Evolutionary conservation across 2,797 vertebrate genomes (phyloP).

Genomic region (Coendou prehensilis): DNA sequence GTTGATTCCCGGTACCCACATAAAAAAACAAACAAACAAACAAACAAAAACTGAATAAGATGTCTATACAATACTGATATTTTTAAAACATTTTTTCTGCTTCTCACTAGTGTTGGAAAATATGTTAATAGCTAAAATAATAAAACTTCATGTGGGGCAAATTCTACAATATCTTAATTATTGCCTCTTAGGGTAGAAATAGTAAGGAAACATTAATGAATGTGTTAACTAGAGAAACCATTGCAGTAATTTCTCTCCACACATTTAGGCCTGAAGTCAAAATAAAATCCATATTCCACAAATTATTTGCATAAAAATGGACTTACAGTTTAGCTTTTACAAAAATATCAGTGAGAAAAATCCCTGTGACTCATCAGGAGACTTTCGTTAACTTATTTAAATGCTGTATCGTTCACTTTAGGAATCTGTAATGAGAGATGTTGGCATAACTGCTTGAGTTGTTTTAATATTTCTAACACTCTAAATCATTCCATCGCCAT

Average conservation of each 20-base stretch:
- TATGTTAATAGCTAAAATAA: conserved; percentile 79
- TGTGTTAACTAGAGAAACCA: conserved; percentile 74
- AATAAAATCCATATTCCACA: conserved; percentile 48
- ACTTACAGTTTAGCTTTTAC: not conserved
- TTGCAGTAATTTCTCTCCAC: conserved; percentile 44
- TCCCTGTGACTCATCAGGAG: not conserved
- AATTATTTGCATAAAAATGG: not conserved
- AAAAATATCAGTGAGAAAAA: not conserved
- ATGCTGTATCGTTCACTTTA: not conserved
- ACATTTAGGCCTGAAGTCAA: conserved; percentile 9
- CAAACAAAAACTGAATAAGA: conserved; percentile 50
- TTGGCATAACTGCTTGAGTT: not conserved
- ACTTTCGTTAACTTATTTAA: not conserved
- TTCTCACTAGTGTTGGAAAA: conserved; percentile 70
- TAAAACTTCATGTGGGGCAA: conserved; percentile 71
- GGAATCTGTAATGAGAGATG: not conserved
- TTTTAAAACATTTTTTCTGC: conserved; percentile 64
- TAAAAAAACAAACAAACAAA: too few relatives aligned
- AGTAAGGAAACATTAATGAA: conserved; percentile 62
- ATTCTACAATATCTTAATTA: conserved; percentile 71
- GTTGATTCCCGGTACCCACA: too few relatives aligned
- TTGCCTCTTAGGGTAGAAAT: conserved; percentile 66
- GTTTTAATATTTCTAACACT: conserved; percentile 30
- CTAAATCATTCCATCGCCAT: conserved; percentile 11
- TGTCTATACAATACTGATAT: not conserved